Base-by-base conservation (phyloP, 1,140 invertebrate species). In the Zaprionus tsacasi region DNA sequence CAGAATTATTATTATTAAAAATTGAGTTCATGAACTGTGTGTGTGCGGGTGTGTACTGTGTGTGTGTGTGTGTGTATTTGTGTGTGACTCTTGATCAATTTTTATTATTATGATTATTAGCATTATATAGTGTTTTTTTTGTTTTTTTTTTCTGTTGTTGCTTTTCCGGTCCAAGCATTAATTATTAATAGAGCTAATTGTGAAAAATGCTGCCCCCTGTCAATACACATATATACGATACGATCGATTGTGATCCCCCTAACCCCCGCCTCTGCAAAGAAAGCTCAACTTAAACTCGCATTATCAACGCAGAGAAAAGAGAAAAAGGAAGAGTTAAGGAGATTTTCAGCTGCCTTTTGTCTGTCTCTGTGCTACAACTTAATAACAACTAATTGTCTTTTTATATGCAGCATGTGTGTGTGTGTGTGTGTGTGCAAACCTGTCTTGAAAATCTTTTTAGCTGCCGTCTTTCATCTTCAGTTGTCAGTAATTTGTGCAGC, bases 401-500 rank as follows among this genome's bases (percentile, higher is more conserved):
- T 89, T 89, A 89, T 89, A 85, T 81, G 78, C 85, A 89, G 15
- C 33, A 15, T 54, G 11, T 55, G 25, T 52, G n/a, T 35, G 25
- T 40, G 12, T 54, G 45, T 30, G 12, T 54, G 45, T 66, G 57
- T 73, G 70, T 63, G 77, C 70, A 76, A 87, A 88, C 83, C 83
- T 88, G 83, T 88, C 80, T 88, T 73, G 56, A 38, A 78, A 80
- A 82, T 78, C 71, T 88, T 65, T 82, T 87, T 79, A 70, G 57
- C 71, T 61, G 71, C 68, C 73, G 76, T 89, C 81, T 88, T 88
- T 81, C 85, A 85, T 88, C 81, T 88, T 72, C 71, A 88, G 85
- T 90, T 90, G 83, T 89, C 90, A 91, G 90, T 91, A 91, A 91
- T 91, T 91, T 91, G 90, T 91, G 91, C 91, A 92, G 87, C 91